Conservation (phyloP, 92 coral and sea anemone species). For the Anthopleura xanthogrammica region DNA sequence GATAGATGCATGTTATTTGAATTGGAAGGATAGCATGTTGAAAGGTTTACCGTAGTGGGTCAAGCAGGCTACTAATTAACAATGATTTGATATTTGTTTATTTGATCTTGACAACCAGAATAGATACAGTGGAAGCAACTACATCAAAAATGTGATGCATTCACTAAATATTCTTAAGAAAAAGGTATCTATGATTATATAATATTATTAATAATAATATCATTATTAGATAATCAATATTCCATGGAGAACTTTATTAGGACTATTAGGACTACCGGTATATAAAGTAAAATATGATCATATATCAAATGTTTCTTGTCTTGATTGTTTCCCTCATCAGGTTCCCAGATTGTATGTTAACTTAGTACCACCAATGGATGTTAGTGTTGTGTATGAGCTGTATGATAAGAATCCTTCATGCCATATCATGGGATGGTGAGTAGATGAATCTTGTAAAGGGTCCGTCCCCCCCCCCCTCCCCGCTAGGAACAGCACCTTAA, state of each 20-base stretch:
- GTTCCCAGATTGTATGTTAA: constrained; percentile 81
- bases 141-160: constrained; percentile 76
- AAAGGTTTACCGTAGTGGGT: no score
- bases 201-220: no score
- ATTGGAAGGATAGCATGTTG: no score
- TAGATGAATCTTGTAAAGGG: background rate
- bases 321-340: constrained; percentile 24
- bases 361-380: constrained; percentile 83
- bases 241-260: background rate
- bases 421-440: constrained; percentile 73
- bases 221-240: no score
- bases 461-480: no score
- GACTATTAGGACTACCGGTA: no score
- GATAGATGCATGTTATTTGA: no score
- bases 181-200: constrained; percentile 42
- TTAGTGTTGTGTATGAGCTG: constrained; percentile 55
- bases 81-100: no score
- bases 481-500: no score
- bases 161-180: constrained; percentile 61
- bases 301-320: background rate
- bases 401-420: constrained; percentile 44
- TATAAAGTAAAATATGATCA: no score
- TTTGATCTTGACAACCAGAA: no score
- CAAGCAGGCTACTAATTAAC: no score
- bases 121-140: constrained; percentile 49